These are phyloP conservation scores for Telenomus remus DNA, from an alignment of 1,140 invertebrate species.

Conservation along the genomic window DNA sequence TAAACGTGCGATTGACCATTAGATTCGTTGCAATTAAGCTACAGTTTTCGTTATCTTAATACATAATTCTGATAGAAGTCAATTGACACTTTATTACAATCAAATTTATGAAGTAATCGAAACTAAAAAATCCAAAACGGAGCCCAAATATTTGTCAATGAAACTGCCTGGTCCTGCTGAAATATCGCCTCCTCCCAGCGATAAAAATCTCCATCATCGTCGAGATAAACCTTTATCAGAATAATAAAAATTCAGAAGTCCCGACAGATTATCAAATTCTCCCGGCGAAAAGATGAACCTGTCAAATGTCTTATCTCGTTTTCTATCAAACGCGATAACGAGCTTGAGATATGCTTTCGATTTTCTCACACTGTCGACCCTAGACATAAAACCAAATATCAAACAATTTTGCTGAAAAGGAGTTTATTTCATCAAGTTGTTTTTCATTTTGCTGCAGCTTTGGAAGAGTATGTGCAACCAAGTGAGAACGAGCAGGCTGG, in stretches of 20 bases:
- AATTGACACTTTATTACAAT: not conserved
- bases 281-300: conserved; percentile 32
- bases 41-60: no score
- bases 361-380: conserved; percentile 16
- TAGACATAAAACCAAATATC: not conserved
- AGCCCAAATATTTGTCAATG: not conserved
- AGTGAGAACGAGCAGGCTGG: conserved; percentile 16
- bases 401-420: conserved; percentile 3
- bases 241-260: conserved; percentile 2
- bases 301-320: conserved; percentile 29
- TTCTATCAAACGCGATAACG: conserved; percentile 3
- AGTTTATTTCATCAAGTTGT: no score
- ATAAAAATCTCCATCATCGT: no score
- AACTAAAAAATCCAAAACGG: not conserved
- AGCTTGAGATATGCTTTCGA: conserved; percentile 14
- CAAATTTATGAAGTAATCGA: not conserved
- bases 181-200: no score
- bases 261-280: conserved; percentile 21
- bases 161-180: no score
- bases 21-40: no score
- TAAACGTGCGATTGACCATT: no score
- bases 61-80: not conserved
- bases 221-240: conserved; percentile 13
- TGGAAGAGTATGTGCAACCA: conserved; percentile 11
- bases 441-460: conserved; percentile 7